These are phyloP conservation scores for Prietella phreatophila DNA, from an alignment of 2,113 vertebrate species.

Conservation along the genomic window DNA sequence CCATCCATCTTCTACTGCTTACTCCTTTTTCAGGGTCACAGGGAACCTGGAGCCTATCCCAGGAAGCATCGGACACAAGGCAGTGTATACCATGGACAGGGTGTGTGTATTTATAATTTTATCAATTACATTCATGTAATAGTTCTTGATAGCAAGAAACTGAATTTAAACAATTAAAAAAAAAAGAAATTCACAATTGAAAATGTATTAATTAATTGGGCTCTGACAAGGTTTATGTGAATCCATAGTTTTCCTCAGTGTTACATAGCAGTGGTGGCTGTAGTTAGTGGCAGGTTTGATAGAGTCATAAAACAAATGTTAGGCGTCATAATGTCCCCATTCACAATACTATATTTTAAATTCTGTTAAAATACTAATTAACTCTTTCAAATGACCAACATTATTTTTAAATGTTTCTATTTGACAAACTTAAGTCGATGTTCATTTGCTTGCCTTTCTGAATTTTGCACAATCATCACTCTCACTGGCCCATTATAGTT, in stretches of 20 bases:
- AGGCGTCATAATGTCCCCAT: not conserved
- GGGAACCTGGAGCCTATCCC: too few relatives aligned
- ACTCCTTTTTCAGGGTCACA: too few relatives aligned
- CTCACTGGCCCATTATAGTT: not conserved
- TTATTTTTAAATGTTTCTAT: not conserved
- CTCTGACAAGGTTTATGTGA: not conserved
- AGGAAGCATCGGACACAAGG: too few relatives aligned
- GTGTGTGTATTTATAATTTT: not conserved
- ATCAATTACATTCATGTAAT: not conserved
- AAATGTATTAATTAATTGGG: not conserved
- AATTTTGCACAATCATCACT: not conserved
- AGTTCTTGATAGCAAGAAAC: not conserved
- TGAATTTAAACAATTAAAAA: not conserved
- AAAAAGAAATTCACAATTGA: not conserved
- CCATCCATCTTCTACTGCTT: too few relatives aligned
- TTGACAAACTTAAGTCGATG: not conserved
- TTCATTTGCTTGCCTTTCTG: not conserved
- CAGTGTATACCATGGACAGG: too few relatives aligned
- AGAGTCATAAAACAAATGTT: not conserved
- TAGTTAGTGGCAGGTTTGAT: not conserved
- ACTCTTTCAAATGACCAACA: not conserved
- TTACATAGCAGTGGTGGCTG: not conserved
- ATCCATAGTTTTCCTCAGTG: not conserved
- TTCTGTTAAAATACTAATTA: not conserved
- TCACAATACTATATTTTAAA: not conserved